These are phyloP conservation scores for Amphiura filiformis DNA, from an alignment of 35 echinoderm and acorn worm genomes.

Conservation along the genomic window DNA sequence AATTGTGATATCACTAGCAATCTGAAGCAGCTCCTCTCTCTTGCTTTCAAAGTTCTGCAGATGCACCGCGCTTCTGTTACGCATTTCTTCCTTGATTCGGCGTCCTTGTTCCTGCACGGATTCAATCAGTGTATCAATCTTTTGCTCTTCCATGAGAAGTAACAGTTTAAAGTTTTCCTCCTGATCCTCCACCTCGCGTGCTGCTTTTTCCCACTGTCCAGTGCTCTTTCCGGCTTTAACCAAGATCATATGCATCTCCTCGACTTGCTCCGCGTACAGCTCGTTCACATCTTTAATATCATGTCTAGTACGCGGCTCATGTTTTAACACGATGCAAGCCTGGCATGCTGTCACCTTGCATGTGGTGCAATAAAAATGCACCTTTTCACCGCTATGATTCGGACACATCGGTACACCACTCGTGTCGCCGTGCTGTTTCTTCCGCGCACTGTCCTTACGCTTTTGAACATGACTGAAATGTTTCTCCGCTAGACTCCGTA, in stretches of 20 bases:
- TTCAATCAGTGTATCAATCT: neutral
- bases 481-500: neutral
- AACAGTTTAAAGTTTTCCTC: neutral
- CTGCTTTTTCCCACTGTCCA: neutral
- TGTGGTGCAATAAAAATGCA: neutral
- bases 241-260: neutral
- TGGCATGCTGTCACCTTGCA: neutral
- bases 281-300: neutral
- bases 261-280: neutral
- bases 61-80: neutral
- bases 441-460: neutral
- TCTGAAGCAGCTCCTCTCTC: neutral
- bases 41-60: neutral
- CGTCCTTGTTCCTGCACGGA: neutral
- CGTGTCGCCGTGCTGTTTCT: neutral
- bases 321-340: neutral
- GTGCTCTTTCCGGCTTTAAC: neutral
- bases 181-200: neutral
- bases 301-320: neutral
- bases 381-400: neutral
- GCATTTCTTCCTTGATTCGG: neutral
- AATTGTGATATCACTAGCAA: neutral
- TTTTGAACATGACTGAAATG: neutral
- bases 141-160: neutral
- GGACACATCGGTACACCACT: neutral